Conservation (phyloP, 2,888 invertebrate genomes). For the Candidula unifasciata region DNA sequence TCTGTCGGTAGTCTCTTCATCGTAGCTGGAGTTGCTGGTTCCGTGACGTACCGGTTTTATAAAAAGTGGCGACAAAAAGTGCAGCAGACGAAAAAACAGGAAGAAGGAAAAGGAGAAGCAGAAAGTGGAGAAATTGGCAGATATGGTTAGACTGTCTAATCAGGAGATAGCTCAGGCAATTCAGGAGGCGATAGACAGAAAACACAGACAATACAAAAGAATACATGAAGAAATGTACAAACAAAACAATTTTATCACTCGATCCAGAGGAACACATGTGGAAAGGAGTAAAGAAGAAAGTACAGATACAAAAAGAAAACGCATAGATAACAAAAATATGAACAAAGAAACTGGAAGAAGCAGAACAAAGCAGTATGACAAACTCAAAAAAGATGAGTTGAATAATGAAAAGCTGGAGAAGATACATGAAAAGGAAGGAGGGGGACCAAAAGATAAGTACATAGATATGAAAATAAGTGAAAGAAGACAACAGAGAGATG, state of each 20-base stretch:
- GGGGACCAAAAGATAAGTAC: neutral
- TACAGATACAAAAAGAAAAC: neutral
- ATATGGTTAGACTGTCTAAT: slow-evolving; percentile 22
- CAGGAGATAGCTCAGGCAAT: slow-evolving; percentile 46
- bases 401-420: neutral
- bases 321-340: neutral
- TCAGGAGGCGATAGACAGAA: slow-evolving; percentile 37
- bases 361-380: neutral
- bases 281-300: neutral
- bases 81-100: neutral
- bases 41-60: slow-evolving; percentile 60
- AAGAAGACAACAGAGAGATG: neutral
- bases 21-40: slow-evolving; percentile 58
- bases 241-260: neutral
- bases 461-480: neutral
- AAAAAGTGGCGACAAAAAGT: neutral
- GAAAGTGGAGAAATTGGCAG: neutral
- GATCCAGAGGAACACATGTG: neutral
- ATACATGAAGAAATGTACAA: neutral
- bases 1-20: slow-evolving; percentile 60
- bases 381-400: neutral
- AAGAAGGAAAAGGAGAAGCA: neutral
- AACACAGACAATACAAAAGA: neutral
- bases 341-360: slow-evolving; percentile 9
- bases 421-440: neutral